Evolutionary conservation across 2,797 vertebrate species (phyloP), one percentile per base, ranked within the genome.

Genomic region (Gastrophryne carolinensis): DNA sequence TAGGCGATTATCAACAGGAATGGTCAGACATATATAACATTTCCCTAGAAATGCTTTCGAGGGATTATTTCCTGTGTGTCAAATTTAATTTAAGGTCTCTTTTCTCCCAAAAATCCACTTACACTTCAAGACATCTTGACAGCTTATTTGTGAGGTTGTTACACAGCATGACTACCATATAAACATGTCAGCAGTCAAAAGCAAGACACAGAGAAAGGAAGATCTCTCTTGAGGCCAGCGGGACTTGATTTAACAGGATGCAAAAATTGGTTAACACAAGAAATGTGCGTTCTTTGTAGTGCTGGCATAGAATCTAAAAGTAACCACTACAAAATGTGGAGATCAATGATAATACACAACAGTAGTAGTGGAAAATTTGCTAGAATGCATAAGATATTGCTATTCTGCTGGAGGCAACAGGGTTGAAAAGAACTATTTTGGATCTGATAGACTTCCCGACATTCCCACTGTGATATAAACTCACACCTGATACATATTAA

Each of bases 131-230:
- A 60, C 21, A 49, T 47, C 41, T 35, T 69, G 56, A 75, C 54
- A 69, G 47, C 41, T 50, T 62, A 67, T 62, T 68, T 75, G 65
- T 24, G 27, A 69, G 32, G 19, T 39, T 62, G 34, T 62, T 69
- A 50, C 57, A 52, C 54, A 68, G 73, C 30, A 61, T 75, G 64
- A 61, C 63, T 39, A 52, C 49, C 41, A 75, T 44, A 75, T 69
- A 75, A 75, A 69, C 57, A 52, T 75, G 44, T 75, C 73, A 75
- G 44, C 56, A 62, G 41, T 53, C 56, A 75, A 37, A 60, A 50
- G 49, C 56, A 75, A 37, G 52, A 50, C 41, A 75, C 11, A 69
- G 34, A 62, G 73, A 9, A 41, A 44, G 39, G 32, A 47, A 60
- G 6, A 47, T 27, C 39, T 52, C 56, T 53, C 23, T 6, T 62